Conservation (phyloP, 2,888 invertebrate genomes). For the Lasioglossum calceatum region DNA sequence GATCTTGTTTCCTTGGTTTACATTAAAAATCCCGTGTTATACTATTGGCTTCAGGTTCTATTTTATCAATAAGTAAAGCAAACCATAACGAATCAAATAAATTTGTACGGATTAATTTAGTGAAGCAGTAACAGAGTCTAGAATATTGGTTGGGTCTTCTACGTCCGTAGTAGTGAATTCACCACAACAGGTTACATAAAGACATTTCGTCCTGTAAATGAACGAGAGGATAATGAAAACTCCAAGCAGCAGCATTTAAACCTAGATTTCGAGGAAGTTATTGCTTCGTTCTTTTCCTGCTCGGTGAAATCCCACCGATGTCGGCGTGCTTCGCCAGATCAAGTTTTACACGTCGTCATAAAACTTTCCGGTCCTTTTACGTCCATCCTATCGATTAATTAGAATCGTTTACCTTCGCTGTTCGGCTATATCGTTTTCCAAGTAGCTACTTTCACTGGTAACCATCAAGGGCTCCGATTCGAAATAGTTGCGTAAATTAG, state of each 20-base stretch:
- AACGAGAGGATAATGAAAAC: not conserved
- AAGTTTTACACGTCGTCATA: conserved; percentile 40
- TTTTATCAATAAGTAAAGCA: not conserved
- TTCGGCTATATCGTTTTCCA: conserved; percentile 42
- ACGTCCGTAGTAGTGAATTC: not conserved
- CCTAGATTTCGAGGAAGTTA: not conserved
- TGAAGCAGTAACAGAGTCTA: not conserved
- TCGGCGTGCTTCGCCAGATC: not conserved
- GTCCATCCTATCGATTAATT: conserved; percentile 59
- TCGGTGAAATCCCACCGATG: conserved; percentile 13
- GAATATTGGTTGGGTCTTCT: not conserved
- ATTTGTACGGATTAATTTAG: not conserved
- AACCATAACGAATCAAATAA: not conserved
- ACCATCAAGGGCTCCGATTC: conserved; percentile 32
- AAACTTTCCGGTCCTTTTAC: conserved; percentile 50
- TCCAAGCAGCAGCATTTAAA: not conserved
- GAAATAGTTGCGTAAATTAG: conserved; percentile 51
- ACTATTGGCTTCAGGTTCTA: not conserved
- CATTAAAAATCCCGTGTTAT: not conserved
- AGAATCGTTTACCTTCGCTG: conserved; percentile 50
- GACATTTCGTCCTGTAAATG: not conserved
- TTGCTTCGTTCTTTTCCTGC: not conserved
- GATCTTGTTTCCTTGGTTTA: too few relatives aligned
- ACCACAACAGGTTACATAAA: not conserved
- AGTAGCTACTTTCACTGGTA: conserved; percentile 21